Evolutionary conservation across 1,140 invertebrate genomes (phyloP).

Genomic region (Drosophila simulans): DNA sequence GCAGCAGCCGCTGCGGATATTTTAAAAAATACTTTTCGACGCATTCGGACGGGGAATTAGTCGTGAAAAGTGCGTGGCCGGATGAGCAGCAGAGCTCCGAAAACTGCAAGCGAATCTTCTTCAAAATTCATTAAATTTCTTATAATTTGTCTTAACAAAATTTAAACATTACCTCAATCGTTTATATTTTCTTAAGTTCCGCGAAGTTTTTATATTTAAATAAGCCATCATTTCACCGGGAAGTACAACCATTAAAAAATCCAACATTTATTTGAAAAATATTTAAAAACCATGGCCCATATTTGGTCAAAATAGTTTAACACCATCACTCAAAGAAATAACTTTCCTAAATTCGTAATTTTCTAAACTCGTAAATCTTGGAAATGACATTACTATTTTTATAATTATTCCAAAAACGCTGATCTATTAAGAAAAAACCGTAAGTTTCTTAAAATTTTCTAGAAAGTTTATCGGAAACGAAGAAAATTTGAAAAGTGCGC

Average conservation of each 20-base stretch:
- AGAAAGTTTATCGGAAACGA: no score
- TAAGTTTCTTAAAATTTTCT: background rate
- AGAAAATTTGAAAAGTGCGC: constrained; percentile 29
- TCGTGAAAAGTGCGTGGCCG: constrained; percentile 72
- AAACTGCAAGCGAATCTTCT: constrained; percentile 8
- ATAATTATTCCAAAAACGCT: background rate
- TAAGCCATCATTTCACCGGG: background rate
- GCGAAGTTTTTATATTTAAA: background rate
- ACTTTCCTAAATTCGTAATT: no score
- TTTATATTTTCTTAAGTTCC: background rate
- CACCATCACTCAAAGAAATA: background rate
- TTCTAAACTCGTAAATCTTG: no score
- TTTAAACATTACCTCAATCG: background rate
- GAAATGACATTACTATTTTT: no score
- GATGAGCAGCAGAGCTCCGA: constrained; percentile 50
- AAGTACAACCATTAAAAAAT: background rate
- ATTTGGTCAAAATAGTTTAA: no score
- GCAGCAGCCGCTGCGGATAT: constrained; percentile 52
- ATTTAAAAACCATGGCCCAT: background rate
- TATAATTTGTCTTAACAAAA: background rate
- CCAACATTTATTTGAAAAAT: background rate
- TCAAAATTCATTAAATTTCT: background rate
- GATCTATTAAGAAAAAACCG: background rate
- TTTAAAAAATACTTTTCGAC: constrained; percentile 59
- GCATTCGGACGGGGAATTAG: constrained; percentile 57